Percentiles rank a stretch among this genome's conserved stretches.
Conservation (phyloP, 2,888 invertebrate genomes). For the Oithona nana region DNA sequence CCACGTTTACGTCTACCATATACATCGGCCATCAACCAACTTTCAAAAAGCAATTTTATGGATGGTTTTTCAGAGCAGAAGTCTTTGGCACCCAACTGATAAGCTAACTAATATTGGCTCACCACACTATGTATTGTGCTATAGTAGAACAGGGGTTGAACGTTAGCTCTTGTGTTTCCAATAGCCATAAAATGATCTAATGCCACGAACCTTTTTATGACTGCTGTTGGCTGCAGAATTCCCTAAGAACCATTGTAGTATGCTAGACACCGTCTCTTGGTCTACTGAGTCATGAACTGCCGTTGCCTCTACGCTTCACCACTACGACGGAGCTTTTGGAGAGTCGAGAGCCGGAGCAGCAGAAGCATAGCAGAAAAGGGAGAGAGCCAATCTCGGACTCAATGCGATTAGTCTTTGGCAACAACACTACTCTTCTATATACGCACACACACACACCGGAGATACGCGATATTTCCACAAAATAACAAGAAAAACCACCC, state of each 20-base stretch:
- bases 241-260: no score
- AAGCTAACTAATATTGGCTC: neutral
- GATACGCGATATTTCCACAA: neutral
- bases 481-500: neutral
- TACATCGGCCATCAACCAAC: no score
- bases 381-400: neutral
- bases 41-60: no score
- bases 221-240: neutral
- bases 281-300: neutral
- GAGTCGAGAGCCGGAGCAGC: no score
- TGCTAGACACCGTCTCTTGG: neutral
- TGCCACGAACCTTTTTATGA: neutral
- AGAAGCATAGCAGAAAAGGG: neutral
- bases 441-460: neutral
- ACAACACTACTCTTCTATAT: neutral
- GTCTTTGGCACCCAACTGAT: no score
- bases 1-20: no score
- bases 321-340: no score
- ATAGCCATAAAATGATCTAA: neutral
- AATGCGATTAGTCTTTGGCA: neutral
- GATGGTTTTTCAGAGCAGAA: no score
- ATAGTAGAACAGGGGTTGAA: no score
- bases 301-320: neutral
- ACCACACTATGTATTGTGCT: no score
- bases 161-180: no score